Evolutionary conservation across 2,113 vertebrate genomes (phyloP), one percentile per base, ranked within the genome.

Genomic region (Capricornis sumatraensis): DNA sequence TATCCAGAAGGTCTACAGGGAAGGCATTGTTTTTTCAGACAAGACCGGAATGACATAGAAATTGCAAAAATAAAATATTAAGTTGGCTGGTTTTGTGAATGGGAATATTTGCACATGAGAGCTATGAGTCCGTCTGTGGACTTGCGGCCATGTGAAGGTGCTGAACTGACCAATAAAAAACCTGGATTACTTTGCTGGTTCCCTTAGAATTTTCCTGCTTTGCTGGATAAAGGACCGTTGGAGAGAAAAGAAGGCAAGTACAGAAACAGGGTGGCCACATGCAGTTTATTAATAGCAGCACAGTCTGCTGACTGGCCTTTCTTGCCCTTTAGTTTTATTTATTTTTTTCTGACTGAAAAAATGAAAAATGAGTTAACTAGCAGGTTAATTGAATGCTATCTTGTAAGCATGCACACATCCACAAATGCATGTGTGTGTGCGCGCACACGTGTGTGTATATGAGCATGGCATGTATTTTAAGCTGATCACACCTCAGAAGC

Each of bases 271-370:
- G 27, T 82, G 43, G 64, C 90, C 67, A 87, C 27, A 19, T 64
- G 94, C 25, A 45, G 27, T 47, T 60, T 97, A 95, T 96, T 97
- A 96, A 97, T 91, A 97, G 92, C 86, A 91, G 55, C 62, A 91
- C 81, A 93, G 71, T 93, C 88, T 96, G 71, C 36, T 47, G 12
- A 94, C 27, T 97, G 97, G 60, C 83, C 85, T 95, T 96, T 86
- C 91, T 53, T 40, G 83, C 60, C 82, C 86, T 90, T 94, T 62
- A 92, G 43, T 95, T 81, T 78, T 79, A 21, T 78, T 19, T 28
- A 45, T 78, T 83, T 87, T 95, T 96, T 87, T 95, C 95, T 83
- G 33, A 19, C 85, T 95, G 57, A 53, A 40, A 55, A 98, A 97
- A 71, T 93, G 60, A 74, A 50, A 98, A 97, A 79, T 93, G 60